phyloP scores from a whole-genome alignment of 2,888 invertebrate species.

The Julus scandinavius region DNA sequence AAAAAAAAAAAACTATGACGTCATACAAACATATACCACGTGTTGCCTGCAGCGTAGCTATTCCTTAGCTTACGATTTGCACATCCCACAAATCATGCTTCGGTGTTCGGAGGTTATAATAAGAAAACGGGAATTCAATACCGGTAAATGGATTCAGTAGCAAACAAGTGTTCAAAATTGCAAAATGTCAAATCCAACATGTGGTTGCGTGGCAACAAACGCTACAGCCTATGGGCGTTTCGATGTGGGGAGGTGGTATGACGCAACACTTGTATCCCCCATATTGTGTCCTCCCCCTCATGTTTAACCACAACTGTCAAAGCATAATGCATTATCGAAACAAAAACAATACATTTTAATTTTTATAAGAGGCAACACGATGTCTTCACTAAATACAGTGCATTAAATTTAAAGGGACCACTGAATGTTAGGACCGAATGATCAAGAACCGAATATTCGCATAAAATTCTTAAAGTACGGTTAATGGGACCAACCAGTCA shows the following conservation, averaged over 20 bases:
- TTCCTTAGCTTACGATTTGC: no score
- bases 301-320: neutral
- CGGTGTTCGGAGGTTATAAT: neutral
- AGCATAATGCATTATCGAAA: neutral
- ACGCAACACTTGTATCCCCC: neutral
- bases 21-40: no score
- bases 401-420: no score
- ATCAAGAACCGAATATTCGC: neutral
- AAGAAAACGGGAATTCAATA: neutral
- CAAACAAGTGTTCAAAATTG: conserved; percentile 33
- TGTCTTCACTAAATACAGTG: no score
- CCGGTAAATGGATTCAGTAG: neutral
- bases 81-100: neutral
- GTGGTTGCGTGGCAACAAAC: neutral
- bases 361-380: no score
- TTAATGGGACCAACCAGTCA: no score
- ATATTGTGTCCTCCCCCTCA: neutral
- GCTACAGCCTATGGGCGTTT: no score
- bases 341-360: neutral
- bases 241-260: neutral
- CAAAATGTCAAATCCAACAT: conserved; percentile 12
- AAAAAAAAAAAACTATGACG: neutral
- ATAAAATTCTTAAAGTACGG: no score
- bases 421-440: no score
- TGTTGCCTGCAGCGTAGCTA: no score